Percentiles rank a stretch among this genome's conserved stretches.
phyloP scores from a whole-genome alignment of 2,113 vertebrate genomes.

The Seriola rivoliana region DNA sequence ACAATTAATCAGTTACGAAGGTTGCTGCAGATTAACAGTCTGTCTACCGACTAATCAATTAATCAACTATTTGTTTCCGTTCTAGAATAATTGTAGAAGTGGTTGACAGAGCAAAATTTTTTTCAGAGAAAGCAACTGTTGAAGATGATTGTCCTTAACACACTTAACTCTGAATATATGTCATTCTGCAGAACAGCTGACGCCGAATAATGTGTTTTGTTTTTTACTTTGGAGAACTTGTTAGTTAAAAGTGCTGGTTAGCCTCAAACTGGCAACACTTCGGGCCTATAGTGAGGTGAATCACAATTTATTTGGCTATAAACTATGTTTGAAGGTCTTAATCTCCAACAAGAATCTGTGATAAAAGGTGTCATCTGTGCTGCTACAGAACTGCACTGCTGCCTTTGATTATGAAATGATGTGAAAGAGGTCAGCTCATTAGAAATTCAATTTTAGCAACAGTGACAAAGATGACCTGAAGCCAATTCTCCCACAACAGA shows the following conservation, averaged over 20 bases:
- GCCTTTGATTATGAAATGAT: slow-evolving; percentile 26
- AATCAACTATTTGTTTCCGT: neutral
- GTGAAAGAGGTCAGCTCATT: slow-evolving; percentile 33
- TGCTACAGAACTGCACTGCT: slow-evolving; percentile 3
- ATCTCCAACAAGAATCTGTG: slow-evolving; percentile 30
- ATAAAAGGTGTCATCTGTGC: slow-evolving; percentile 30
- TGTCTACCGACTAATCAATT: neutral
- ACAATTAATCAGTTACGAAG: no score
- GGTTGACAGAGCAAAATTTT: neutral
- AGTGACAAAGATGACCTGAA: slow-evolving; percentile 44
- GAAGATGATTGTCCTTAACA: neutral
- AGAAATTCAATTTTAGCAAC: slow-evolving; percentile 51
- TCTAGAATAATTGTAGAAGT: neutral
- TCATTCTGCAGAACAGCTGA: neutral
- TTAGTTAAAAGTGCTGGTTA: neutral
- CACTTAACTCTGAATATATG: neutral
- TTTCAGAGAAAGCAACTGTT: neutral
- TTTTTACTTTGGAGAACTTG: neutral
- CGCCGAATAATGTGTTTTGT: neutral
- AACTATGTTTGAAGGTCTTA: slow-evolving; percentile 15
- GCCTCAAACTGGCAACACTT: neutral
- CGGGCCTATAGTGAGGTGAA: slow-evolving; percentile 28
- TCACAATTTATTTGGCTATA: neutral
- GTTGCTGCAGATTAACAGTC: neutral
- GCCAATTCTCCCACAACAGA: slow-evolving; percentile 44